Percentiles rank a stretch among this genome's conserved stretches.
Conservation (phyloP, 1,140 invertebrate species). For the Heliconius melpomene region DNA sequence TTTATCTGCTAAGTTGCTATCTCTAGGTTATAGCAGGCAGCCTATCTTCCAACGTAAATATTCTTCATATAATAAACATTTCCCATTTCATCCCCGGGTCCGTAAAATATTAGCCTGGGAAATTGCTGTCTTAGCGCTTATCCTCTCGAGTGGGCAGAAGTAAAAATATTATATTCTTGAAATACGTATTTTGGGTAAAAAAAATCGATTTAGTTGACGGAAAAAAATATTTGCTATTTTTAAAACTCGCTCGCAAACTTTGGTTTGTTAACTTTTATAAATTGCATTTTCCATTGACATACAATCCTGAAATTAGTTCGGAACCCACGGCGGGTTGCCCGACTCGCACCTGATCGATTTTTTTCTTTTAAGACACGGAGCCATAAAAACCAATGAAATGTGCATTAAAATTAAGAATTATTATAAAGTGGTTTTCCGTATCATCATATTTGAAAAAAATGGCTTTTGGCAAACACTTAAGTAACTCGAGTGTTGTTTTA, state of each 20-base stretch:
- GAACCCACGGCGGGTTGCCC: too few relatives aligned
- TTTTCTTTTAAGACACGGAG: too few relatives aligned
- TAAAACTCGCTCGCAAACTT: background rate
- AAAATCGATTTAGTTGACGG: background rate
- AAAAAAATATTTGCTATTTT: background rate
- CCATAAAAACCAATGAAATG: too few relatives aligned
- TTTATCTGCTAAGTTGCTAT: background rate
- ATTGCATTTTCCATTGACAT: too few relatives aligned
- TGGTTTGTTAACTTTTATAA: too few relatives aligned
- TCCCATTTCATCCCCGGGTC: background rate
- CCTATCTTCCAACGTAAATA: constrained; percentile 2
- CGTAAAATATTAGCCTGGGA: constrained; percentile 9
- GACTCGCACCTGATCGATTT: too few relatives aligned
- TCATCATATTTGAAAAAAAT: background rate
- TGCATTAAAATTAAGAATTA: too few relatives aligned
- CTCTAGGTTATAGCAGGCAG: background rate
- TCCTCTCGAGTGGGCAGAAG: constrained; percentile 1
- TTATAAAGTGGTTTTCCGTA: too few relatives aligned
- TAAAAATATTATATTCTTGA: background rate
- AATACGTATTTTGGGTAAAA: background rate
- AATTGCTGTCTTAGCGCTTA: constrained; percentile 9
- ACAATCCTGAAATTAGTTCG: too few relatives aligned
- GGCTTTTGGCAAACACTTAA: background rate
- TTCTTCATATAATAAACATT: constrained; percentile 11
- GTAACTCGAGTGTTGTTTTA: background rate